Percentiles rank a stretch among this genome's conserved stretches.
Conservation (phyloP, 2,113 vertebrate genomes). For the Osmerus mordax region DNA sequence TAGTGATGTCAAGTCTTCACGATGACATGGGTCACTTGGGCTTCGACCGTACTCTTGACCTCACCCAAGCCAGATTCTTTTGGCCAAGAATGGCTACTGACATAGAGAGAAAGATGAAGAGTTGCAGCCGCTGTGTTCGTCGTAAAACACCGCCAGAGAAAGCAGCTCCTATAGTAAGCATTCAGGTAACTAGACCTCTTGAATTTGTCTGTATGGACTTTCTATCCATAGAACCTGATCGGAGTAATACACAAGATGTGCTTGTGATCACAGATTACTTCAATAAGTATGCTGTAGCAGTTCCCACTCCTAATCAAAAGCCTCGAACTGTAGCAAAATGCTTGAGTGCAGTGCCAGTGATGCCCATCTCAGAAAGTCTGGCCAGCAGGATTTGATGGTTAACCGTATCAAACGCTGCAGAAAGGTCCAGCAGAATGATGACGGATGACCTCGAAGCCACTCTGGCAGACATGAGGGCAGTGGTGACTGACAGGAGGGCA, state of each 20-base stretch:
- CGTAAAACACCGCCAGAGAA: neutral
- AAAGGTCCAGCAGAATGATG: too few relatives aligned
- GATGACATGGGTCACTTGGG: slow-evolving; percentile 1
- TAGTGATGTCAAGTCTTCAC: too few relatives aligned
- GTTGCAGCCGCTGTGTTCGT: too few relatives aligned
- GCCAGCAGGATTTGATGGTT: too few relatives aligned
- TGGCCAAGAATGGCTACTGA: slow-evolving; percentile 5
- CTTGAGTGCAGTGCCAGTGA: too few relatives aligned
- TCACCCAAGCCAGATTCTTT: neutral
- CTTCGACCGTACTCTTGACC: neutral
- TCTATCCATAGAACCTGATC: neutral
- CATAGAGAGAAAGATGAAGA: neutral
- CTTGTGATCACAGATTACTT: neutral
- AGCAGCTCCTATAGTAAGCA: neutral
- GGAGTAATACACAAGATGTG: too few relatives aligned
- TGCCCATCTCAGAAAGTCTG: too few relatives aligned
- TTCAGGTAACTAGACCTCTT: neutral
- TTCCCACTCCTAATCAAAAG: neutral
- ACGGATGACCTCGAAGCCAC: too few relatives aligned
- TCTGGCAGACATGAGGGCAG: too few relatives aligned
- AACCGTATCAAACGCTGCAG: too few relatives aligned
- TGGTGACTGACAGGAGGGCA: too few relatives aligned
- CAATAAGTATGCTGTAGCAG: neutral
- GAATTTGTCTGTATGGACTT: slow-evolving; percentile 3
- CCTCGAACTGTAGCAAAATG: neutral